phyloP scores from a whole-genome alignment of 2,113 vertebrate species.

The Ictidomys tridecemlineatus region DNA sequence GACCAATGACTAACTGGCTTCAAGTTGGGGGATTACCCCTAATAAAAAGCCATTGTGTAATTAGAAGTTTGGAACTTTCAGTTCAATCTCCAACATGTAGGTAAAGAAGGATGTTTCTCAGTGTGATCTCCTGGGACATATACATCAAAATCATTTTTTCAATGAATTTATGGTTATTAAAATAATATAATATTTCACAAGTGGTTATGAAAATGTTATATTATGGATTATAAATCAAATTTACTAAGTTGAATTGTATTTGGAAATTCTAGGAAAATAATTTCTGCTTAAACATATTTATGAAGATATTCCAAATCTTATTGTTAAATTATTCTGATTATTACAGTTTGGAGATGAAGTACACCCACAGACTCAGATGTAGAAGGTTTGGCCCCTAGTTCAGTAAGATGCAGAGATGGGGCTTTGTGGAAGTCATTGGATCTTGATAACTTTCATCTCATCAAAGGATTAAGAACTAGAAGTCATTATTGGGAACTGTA shows the following conservation, averaged over 20 bases:
- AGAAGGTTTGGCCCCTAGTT: no score
- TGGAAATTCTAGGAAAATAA: background rate
- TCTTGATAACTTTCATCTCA: no score
- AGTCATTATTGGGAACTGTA: no score
- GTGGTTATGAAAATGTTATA: background rate
- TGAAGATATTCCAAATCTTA: background rate
- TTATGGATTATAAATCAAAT: background rate
- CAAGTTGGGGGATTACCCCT: background rate
- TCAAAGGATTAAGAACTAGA: no score
- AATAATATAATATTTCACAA: no score
- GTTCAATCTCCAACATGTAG: background rate
- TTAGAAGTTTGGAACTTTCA: background rate
- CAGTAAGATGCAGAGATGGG: no score
- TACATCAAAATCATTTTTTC: background rate
- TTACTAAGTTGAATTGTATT: background rate
- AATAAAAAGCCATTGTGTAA: background rate
- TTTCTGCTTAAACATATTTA: background rate
- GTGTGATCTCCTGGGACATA: background rate
- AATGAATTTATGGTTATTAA: no score
- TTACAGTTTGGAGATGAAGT: no score
- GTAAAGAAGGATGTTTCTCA: background rate
- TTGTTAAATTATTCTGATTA: background rate
- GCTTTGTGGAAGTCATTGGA: no score
- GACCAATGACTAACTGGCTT: background rate
- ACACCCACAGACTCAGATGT: no score